phyloP scores from a whole-genome alignment of 2,113 vertebrate genomes.

The Urocolius indicus region DNA sequence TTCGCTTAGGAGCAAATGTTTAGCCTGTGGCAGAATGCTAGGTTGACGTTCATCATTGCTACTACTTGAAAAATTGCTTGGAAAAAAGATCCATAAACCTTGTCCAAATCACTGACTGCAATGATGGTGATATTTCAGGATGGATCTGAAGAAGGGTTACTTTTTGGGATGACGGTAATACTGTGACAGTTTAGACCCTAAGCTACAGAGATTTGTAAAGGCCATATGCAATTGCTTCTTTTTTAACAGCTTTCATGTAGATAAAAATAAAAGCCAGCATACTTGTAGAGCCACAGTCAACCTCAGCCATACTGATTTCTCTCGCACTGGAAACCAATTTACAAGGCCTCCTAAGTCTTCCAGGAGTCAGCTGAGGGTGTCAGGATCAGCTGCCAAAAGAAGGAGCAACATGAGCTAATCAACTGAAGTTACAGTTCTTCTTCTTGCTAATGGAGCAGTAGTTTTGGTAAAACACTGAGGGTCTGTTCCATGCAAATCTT shows the following conservation, averaged over 20 bases:
- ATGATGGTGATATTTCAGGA: not conserved
- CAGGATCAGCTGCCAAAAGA: not conserved
- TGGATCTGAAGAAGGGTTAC: not conserved
- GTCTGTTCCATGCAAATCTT: slow-evolving; percentile 56
- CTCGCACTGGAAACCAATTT: not conserved
- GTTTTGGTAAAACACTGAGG: slow-evolving; percentile 41
- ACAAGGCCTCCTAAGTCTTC: not conserved
- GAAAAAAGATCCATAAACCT: not conserved
- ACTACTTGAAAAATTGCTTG: not conserved
- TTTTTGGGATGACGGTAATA: not conserved
- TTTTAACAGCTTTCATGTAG: not conserved
- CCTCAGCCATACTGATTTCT: not conserved
- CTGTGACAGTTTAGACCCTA: not conserved
- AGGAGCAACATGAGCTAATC: not conserved
- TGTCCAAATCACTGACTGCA: not conserved
- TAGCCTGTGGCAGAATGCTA: not conserved
- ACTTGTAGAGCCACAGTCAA: not conserved
- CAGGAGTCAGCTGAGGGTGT: not conserved
- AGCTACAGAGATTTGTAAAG: not conserved
- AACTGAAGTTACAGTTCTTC: not conserved
- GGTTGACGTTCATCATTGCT: not conserved
- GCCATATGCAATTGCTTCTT: not conserved
- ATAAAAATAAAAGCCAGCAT: not conserved
- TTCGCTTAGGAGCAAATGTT: not conserved
- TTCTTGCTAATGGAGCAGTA: not conserved